Evolutionary conservation across 1,140 invertebrate genomes (phyloP), one percentile per base, ranked within the genome.

Genomic region (Lordiphosa stackelbergi): DNA sequence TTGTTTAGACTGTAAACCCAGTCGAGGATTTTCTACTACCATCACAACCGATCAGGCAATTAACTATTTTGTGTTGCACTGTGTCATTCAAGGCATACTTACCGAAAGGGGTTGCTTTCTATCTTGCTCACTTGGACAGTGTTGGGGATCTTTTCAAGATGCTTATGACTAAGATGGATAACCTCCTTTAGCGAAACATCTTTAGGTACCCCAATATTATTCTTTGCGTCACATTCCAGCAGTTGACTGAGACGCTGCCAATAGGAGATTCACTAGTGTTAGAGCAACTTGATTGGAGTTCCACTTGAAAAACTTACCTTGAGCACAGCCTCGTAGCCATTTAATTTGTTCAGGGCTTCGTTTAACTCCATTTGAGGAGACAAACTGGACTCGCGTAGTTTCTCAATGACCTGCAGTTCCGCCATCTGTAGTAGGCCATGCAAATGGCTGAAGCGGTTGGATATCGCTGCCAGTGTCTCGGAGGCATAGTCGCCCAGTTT

Each of bases 371-470:
- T 37, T 40, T 85, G 84, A 0, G 68, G 48, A 37, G 54, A 40
- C 47, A 65, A 41, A 38, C 83, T 77, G 53, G 62, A 55, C 46
- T 73, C 58, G 35, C 68, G 73, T 37, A 86, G 57, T 28, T 47
- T 55, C 36, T 73, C 75, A n/a, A 73, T 51, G n/a, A 65, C 53
- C 47, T 62, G 55, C 35, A 66, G 47, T 19, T 86, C 75, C 36
- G 72, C 61, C 53, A 60, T 69, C 63, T 87, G 85, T 38, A 87
- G 51, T 11, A 65, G 62, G 22, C 74, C 71, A 48, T 87, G 85
- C 43, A 87, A 47, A 47, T 73, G 51, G 41, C 65, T 47, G 40
- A 81, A 87, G 56, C 54, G 53, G 10, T 73, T 53, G 0, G 66
- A 62, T 22, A 87, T 60, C 4, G 49, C 53, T 41, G 43, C 40